These are phyloP conservation scores for Synodontis membranacea DNA, from an alignment of 2,113 vertebrate species.

Conservation along the genomic window DNA sequence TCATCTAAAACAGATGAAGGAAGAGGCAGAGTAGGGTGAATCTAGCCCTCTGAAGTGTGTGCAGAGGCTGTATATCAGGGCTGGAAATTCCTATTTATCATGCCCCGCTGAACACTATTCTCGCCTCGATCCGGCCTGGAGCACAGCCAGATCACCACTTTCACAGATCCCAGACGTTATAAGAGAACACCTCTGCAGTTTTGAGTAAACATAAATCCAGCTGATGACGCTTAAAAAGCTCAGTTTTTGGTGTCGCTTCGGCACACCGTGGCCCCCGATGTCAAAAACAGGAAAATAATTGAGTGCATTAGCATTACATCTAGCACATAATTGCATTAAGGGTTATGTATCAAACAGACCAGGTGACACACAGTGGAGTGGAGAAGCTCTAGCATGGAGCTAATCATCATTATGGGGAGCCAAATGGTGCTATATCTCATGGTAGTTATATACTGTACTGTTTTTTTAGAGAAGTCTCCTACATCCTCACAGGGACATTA, in stretches of 20 bases:
- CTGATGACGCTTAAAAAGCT: constrained; percentile 73
- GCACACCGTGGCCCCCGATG: constrained; percentile 62
- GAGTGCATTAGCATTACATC: constrained; percentile 63
- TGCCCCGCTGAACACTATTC: constrained; percentile 51
- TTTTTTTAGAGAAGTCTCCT: neutral
- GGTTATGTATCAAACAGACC: constrained; percentile 53
- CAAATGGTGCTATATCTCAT: constrained; percentile 33
- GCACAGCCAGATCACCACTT: constrained; percentile 72
- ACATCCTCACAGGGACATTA: neutral
- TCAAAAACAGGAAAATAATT: constrained; percentile 68
- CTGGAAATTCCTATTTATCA: constrained; percentile 71
- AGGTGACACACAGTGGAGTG: constrained; percentile 18
- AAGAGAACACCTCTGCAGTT: constrained; percentile 73
- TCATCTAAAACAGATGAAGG: constrained; percentile 34
- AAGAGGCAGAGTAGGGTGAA: constrained; percentile 29
- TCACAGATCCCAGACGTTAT: constrained; percentile 49
- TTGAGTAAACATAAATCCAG: constrained; percentile 69
- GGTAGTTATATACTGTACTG: neutral
- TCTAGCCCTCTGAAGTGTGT: constrained; percentile 32
- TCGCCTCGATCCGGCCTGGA: constrained; percentile 65
- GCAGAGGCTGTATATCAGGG: constrained; percentile 63
- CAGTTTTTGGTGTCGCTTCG: constrained; percentile 63
- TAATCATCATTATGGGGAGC: constrained; percentile 22
- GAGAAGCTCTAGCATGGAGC: constrained; percentile 23
- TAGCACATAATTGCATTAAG: constrained; percentile 64